Conservation (phyloP, 2,113 vertebrate species). For the Ameiurus melas region DNA sequence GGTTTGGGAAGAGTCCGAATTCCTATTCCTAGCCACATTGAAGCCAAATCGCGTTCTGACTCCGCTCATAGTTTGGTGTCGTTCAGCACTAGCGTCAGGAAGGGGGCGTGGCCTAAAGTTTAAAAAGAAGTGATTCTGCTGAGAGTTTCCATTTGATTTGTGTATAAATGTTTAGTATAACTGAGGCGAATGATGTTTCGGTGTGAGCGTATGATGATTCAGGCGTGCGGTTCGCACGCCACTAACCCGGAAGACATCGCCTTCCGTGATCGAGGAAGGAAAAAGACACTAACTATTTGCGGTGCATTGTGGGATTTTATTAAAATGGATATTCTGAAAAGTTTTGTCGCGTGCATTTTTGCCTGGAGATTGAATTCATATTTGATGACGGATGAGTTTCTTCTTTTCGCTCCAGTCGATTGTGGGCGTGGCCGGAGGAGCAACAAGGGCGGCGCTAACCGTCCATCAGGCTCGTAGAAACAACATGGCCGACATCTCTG, state of each 20-base stretch:
- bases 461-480: constrained; percentile 88
- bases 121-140: neutral
- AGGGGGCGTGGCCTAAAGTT: neutral
- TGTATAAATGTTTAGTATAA: neutral
- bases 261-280: neutral
- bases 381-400: neutral
- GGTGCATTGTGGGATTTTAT: no score
- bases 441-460: constrained; percentile 87
- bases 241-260: neutral
- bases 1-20: neutral
- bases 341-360: neutral
- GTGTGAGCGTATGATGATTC: neutral
- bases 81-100: neutral
- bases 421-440: constrained; percentile 87
- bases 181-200: neutral
- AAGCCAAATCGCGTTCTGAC: neutral
- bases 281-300: neutral
- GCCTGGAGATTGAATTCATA: neutral
- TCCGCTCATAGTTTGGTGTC: neutral
- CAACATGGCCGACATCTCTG: constrained; percentile 91
- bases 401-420: constrained; percentile 72
- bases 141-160: neutral
- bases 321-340: neutral
- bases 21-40: neutral
- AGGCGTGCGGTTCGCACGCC: no score